Evolutionary conservation across 2,797 vertebrate species (phyloP), one percentile per base, ranked within the genome.

Genomic region (Alosa sapidissima): DNA sequence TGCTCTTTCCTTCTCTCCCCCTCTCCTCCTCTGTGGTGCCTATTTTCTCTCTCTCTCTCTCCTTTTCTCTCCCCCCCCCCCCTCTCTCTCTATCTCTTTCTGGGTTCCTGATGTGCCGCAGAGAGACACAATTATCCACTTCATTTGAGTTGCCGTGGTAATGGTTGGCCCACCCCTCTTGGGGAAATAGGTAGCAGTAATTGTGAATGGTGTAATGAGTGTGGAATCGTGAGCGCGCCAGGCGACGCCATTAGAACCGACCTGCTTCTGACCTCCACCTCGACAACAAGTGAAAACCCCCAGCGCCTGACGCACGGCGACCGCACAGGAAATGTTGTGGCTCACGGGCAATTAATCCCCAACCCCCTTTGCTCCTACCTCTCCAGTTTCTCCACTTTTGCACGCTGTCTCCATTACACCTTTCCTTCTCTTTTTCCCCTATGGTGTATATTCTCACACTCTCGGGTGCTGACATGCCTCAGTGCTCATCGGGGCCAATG

Each of bases 51-150:
- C 24, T 51, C 81, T 86, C 85, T 83, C 84, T 88, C 87, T 91
- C 83, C 87, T 86, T 86, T 87, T 86, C 81, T 89, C 87, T 87
- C 78, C 33, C 88, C 83, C 82, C 89, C 86, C 85, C 87, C 84
- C 86, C 82, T 81, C 90, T 89, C 90, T 91, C 90, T 89, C 88
- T 89, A 90, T 89, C 87, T 91, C 90, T 92, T 93, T 91, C 91
- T 90, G 91, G 92, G 93, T 93, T 94, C 93, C 93, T 93, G 92
- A 93, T 94, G 93, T 92, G 92, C 92, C 92, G 91, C 92, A 93
- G 92, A 94, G 89, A 95, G 94, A 95, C 93, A 93, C 95, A 95
- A 95, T 96, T 95, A 96, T 95, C 95, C 95, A 96, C 95, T 96
- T 95, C 95, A 96, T 96, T 96, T 95, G 94, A 95, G 94, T 95